phyloP scores from a whole-genome alignment of 2,888 invertebrate species.

The Tricholauxania praeusta region DNA sequence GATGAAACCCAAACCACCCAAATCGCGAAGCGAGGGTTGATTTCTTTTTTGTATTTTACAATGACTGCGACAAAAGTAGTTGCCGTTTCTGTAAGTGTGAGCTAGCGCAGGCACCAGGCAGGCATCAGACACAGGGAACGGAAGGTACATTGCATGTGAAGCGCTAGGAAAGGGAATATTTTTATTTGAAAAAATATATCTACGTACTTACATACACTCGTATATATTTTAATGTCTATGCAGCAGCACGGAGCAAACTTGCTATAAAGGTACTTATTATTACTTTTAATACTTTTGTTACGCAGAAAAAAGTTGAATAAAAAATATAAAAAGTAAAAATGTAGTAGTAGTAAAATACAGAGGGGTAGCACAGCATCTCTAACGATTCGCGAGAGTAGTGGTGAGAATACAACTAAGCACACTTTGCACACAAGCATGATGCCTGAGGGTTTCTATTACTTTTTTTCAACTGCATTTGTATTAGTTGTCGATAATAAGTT shows the following conservation, averaged over 20 bases:
- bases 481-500: conserved; percentile 51
- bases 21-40: conserved; percentile 60
- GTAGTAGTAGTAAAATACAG: neutral
- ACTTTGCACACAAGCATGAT: conserved; percentile 28
- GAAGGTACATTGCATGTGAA: conserved; percentile 38
- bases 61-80: conserved; percentile 49
- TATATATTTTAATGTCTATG: conserved; percentile 59
- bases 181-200: conserved; percentile 54
- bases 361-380: conserved; percentile 27
- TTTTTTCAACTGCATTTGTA: conserved; percentile 44
- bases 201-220: conserved; percentile 8
- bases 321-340: conserved; percentile 16
- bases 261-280: conserved; percentile 63
- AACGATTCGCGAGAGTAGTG: conserved; percentile 23
- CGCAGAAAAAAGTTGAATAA: conserved; percentile 38
- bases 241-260: conserved; percentile 39
- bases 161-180: conserved; percentile 54
- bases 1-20: conserved; percentile 60
- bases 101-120: conserved; percentile 45
- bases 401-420: conserved; percentile 19
- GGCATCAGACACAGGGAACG: conserved; percentile 8
- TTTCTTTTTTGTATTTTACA: conserved; percentile 49
- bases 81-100: conserved; percentile 62
- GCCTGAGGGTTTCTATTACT: conserved; percentile 37
- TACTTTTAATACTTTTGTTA: conserved; percentile 61